A percentile compares a stretch with the other conserved stretches of the same genome.
These are phyloP conservation scores for Trichonephila clavata DNA, from an alignment of 1,140 invertebrate species.

Conservation along the genomic window DNA sequence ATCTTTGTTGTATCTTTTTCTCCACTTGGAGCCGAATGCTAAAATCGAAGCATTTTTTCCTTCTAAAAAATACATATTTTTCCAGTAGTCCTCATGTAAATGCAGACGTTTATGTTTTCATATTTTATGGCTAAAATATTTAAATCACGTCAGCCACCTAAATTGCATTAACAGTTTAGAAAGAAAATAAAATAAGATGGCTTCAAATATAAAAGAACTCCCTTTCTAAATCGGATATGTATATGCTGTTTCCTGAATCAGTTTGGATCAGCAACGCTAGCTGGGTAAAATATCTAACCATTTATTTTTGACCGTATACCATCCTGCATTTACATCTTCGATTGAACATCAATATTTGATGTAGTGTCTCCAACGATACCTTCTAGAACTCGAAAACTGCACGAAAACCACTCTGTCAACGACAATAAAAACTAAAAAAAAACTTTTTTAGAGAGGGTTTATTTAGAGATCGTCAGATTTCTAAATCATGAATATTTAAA, in stretches of 20 bases:
- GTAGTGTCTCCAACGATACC: background rate
- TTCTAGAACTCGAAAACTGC: background rate
- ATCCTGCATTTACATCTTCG: slow-evolving; percentile 21
- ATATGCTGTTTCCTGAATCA: background rate
- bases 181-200: background rate
- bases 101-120: slow-evolving; percentile 40
- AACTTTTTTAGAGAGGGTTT: slow-evolving; percentile 32
- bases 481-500: slow-evolving; percentile 56
- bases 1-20: background rate
- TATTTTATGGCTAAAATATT: slow-evolving; percentile 59
- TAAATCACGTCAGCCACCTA: slow-evolving; percentile 23
- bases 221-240: background rate
- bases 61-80: background rate
- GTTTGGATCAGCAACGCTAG: background rate
- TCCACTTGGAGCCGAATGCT: background rate
- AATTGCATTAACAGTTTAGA: slow-evolving; percentile 46
- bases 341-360: slow-evolving; percentile 35
- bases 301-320: background rate
- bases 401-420: background rate
- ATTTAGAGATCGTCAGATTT: slow-evolving; percentile 44
- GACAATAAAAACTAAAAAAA: background rate
- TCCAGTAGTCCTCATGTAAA: background rate
- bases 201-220: background rate
- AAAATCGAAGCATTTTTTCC: background rate
- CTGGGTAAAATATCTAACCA: background rate